Percentiles rank a stretch among this genome's conserved stretches.
phyloP scores from a whole-genome alignment of 2,797 vertebrate genomes.

The Etheostoma perlongum region DNA sequence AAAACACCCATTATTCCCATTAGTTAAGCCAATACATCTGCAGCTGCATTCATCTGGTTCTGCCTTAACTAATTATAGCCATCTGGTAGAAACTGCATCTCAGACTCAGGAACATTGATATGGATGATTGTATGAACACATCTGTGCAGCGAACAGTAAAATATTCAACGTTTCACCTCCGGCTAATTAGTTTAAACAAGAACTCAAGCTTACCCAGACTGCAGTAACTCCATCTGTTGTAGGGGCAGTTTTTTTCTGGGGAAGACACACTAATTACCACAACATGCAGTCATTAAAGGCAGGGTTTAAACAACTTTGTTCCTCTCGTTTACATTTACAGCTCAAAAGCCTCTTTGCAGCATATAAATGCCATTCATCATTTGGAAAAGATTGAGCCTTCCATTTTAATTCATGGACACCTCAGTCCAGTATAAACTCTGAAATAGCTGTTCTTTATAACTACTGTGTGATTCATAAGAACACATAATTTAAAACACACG shows the following conservation, averaged over 20 bases:
- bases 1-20: slow-evolving; percentile 55
- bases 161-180: slow-evolving; percentile 62
- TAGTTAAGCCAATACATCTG: slow-evolving; percentile 55
- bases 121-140: slow-evolving; percentile 71
- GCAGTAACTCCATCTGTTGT: slow-evolving; percentile 70
- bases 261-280: slow-evolving; percentile 59
- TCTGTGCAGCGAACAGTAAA: slow-evolving; percentile 67
- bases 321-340: slow-evolving; percentile 3
- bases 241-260: slow-evolving; percentile 28
- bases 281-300: slow-evolving; percentile 61
- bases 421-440: neutral
- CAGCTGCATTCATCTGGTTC: slow-evolving; percentile 36
- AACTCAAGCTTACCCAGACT: slow-evolving; percentile 39
- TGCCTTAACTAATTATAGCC: slow-evolving; percentile 55
- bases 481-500: neutral
- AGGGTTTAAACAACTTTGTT: too few species aligned
- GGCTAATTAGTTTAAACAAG: slow-evolving; percentile 83
- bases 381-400: neutral
- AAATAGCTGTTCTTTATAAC: neutral
- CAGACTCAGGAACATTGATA: slow-evolving; percentile 69
- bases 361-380: slow-evolving; percentile 2
- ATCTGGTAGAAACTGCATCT: slow-evolving; percentile 69
- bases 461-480: neutral
- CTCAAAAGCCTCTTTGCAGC: neutral
- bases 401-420: neutral